Percentiles rank a stretch among this genome's conserved stretches.
Conservation (phyloP, 2,113 vertebrate genomes). For the Odocoileus virginianus region DNA sequence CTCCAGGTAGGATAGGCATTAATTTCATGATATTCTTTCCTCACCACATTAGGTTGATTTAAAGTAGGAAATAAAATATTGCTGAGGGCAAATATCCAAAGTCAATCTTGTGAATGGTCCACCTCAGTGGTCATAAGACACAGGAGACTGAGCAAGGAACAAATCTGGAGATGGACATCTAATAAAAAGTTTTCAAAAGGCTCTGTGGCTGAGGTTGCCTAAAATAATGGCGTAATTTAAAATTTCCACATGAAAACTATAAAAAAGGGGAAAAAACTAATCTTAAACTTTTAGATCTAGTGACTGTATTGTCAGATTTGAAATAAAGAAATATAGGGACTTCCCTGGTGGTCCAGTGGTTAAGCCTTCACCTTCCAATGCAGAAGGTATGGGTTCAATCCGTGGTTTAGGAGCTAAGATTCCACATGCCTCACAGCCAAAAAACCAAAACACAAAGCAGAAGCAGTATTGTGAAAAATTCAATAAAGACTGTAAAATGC, state of each 20-base stretch:
- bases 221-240: background rate
- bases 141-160: background rate
- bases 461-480: background rate
- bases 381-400: background rate
- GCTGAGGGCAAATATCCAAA: slow-evolving; percentile 36
- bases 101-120: slow-evolving; percentile 19
- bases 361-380: background rate
- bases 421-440: background rate
- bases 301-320: background rate
- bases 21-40: slow-evolving; percentile 64
- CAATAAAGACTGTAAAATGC: background rate
- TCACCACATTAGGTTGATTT: slow-evolving; percentile 59
- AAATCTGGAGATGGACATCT: background rate
- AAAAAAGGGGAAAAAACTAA: background rate
- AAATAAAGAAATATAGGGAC: background rate
- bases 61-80: slow-evolving; percentile 58
- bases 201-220: background rate
- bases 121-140: background rate
- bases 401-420: background rate
- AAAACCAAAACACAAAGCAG: background rate
- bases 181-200: background rate
- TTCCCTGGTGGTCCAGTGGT: background rate
- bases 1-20: background rate
- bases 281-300: background rate
- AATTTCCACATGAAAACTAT: background rate